phyloP scores from a whole-genome alignment of 2,888 invertebrate genomes.

The Rhagonycha fulva region DNA sequence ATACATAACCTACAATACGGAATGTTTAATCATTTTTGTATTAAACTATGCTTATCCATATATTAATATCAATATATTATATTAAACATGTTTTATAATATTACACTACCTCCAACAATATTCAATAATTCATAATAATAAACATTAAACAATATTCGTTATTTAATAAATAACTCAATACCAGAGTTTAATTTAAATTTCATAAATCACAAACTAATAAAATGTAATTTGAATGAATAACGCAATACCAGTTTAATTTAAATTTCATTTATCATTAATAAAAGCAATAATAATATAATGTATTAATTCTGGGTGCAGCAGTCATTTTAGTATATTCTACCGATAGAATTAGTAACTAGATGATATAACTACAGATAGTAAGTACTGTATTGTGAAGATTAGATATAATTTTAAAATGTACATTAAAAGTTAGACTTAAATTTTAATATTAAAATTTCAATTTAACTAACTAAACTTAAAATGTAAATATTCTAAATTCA shows the following conservation, averaged over 20 bases:
- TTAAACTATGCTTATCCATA: too few relatives aligned
- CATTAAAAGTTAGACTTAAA: background rate
- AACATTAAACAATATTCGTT: too few relatives aligned
- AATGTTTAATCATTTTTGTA: background rate
- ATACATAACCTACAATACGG: background rate
- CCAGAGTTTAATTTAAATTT: too few relatives aligned
- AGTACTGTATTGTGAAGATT: too few relatives aligned
- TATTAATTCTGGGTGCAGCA: too few relatives aligned
- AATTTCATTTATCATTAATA: background rate
- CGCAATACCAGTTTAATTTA: background rate
- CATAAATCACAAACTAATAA: background rate
- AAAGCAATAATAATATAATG: too few relatives aligned
- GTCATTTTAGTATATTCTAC: too few relatives aligned
- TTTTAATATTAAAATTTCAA: background rate
- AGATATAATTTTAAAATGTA: background rate
- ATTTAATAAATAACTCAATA: too few relatives aligned
- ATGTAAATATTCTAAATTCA: background rate
- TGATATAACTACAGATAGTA: too few relatives aligned
- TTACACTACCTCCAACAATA: background rate
- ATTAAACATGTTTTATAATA: too few relatives aligned
- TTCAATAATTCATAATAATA: background rate
- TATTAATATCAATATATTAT: too few relatives aligned
- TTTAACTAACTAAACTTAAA: background rate
- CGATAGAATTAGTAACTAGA: too few relatives aligned
- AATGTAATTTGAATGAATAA: background rate